These are phyloP conservation scores for Cryptophagus acutangulus DNA, from an alignment of 2,888 invertebrate genomes.

Conservation along the genomic window DNA sequence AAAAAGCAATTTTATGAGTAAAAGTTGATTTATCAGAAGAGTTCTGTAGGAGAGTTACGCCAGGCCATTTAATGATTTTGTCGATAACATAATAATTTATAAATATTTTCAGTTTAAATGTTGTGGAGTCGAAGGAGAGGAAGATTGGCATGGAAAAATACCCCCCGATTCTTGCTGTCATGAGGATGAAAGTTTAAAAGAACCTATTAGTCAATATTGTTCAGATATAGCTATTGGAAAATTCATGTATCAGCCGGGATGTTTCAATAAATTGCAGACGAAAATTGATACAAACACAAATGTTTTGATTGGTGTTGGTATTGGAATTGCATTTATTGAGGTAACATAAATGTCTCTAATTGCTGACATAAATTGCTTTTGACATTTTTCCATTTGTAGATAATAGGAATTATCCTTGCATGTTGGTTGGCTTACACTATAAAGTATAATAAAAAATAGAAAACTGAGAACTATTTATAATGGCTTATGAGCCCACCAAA, in stretches of 20 bases:
- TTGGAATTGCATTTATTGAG: constrained; percentile 58
- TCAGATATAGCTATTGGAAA: constrained; percentile 29
- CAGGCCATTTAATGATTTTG: too few relatives aligned
- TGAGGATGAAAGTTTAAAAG: constrained; percentile 21
- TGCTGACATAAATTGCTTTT: not conserved
- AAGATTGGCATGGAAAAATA: constrained; percentile 53
- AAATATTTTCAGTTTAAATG: constrained; percentile 62
- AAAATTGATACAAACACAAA: constrained; percentile 53
- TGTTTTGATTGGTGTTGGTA: constrained; percentile 58
- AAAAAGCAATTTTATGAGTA: too few relatives aligned
- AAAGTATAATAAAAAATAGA: constrained; percentile 72
- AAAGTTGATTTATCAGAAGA: too few relatives aligned
- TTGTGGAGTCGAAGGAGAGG: constrained; percentile 60
- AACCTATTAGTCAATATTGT: constrained; percentile 31
- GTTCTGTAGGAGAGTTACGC: too few relatives aligned
- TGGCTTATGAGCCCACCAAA: too few relatives aligned
- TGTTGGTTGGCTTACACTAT: constrained; percentile 79
- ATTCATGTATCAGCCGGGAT: constrained; percentile 48
- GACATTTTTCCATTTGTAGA: constrained; percentile 52
- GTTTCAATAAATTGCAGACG: constrained; percentile 51
- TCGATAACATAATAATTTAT: too few relatives aligned
- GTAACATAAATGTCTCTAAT: constrained; percentile 32
- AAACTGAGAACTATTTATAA: constrained; percentile 27
- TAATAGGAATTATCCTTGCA: constrained; percentile 78
- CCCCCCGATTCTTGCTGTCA: constrained; percentile 61